phyloP scores from a whole-genome alignment of 2,797 vertebrate species.

The Kryptolebias ocellatus region DNA sequence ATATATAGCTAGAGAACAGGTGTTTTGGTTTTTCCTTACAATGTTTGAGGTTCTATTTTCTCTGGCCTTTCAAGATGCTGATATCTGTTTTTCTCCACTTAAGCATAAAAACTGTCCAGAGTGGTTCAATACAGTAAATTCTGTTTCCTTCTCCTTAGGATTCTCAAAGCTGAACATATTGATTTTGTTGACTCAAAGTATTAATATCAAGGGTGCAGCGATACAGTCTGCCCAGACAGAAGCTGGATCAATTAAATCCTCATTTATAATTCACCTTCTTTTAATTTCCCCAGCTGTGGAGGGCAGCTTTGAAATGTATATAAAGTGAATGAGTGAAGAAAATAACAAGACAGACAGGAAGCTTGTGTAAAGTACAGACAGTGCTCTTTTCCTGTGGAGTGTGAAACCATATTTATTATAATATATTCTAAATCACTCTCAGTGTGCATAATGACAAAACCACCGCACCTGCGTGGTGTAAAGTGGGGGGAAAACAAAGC shows the following conservation, averaged over 20 bases:
- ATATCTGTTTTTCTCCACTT: slow-evolving; percentile 23
- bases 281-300: slow-evolving; percentile 48
- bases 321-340: slow-evolving; percentile 10
- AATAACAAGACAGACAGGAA: slow-evolving; percentile 7
- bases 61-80: slow-evolving; percentile 5
- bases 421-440: slow-evolving; percentile 48
- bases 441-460: slow-evolving; percentile 47
- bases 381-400: slow-evolving; percentile 21
- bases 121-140: slow-evolving; percentile 38
- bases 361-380: slow-evolving; percentile 21
- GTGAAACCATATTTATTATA: slow-evolving; percentile 41
- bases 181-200: slow-evolving; percentile 67
- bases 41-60: slow-evolving; percentile 10
- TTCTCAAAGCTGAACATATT: slow-evolving; percentile 47
- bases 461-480: slow-evolving; percentile 42
- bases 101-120: slow-evolving; percentile 18
- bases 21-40: not conserved
- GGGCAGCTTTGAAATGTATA: slow-evolving; percentile 28
- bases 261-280: slow-evolving; percentile 72
- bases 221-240: slow-evolving; percentile 57
- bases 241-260: slow-evolving; percentile 69
- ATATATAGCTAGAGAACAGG: not conserved
- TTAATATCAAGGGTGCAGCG: slow-evolving; percentile 62
- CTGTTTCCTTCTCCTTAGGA: slow-evolving; percentile 27
- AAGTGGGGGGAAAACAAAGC: slow-evolving; percentile 46